Base-by-base conservation (phyloP, 2,113 vertebrate genomes). In the Choloepus hoffmanni region DNA sequence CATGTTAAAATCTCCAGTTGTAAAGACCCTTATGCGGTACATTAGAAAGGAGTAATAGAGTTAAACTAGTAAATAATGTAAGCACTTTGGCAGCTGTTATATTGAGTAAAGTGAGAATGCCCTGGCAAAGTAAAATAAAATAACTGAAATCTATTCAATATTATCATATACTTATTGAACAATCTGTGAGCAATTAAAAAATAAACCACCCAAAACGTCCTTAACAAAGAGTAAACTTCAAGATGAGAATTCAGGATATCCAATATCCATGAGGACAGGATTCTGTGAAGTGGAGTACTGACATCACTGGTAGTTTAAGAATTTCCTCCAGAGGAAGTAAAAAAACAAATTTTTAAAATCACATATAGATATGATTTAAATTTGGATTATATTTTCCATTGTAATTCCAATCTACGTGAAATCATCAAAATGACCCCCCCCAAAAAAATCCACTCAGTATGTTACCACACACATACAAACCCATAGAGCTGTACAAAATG, bases 161-260 rank as follows among this genome's bases (percentile, higher is more conserved):
- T 72, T 96, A 91, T 60, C 82, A 91, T 45, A n/a, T 16, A 96
- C 92, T 93, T 96, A 95, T 87, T 96, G 83, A 92, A 95, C 78
- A 95, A 84, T 94, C 89, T 96, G 95, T 96, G 74, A 78, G 50
- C 55, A 97, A 97, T 94, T 96, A 97, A 96, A 94, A 96, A 96
- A 90, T 94, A 96, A 95, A 86, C 68, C 78, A 78, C 36, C 53
- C 92, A 96, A 85, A 77, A 79, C 40, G 62, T 43, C 21, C 48
- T 95, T 83, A 92, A 83, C 23, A 62, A 89, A 86, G 43, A 72
- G 18, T 43, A 89, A 95, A 82, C 21, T 95, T 82, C 40, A 91
- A 36, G 70, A 94, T 84, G 48, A 78, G 33, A 85, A 93, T 65
- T 58, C 89, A 89, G 28, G 15, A 65, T 86, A 85, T 58, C 13